A percentile compares a stretch with the other conserved stretches of the same genome.
Evolutionary conservation across 2,113 vertebrate species (phyloP).

Genomic region (Desmodus rotundus): DNA sequence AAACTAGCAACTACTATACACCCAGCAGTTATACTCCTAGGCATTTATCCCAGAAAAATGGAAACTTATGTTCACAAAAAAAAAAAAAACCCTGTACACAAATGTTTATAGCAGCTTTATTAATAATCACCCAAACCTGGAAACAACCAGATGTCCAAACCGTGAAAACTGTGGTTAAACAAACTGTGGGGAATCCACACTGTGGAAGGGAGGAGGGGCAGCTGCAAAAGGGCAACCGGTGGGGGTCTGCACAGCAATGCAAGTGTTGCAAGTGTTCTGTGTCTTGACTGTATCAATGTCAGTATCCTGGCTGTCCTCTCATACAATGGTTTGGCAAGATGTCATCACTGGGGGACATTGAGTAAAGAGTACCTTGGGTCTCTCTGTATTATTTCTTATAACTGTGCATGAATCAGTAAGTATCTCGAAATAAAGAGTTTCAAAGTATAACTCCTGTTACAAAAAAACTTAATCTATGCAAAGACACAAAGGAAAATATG

Average conservation of each 20-base stretch:
- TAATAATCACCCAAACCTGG: conserved; percentile 45
- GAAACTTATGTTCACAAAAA: conserved; percentile 28
- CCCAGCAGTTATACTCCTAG: conserved; percentile 9
- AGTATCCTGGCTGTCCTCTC: not conserved
- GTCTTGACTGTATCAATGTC: not conserved
- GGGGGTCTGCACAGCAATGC: too few relatives aligned
- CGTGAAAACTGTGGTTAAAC: not conserved
- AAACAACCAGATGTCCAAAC: conserved; percentile 20
- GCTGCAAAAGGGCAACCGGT: not conserved
- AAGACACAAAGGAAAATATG: not conserved
- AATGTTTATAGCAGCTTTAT: conserved; percentile 13
- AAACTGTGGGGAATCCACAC: not conserved
- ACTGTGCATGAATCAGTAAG: not conserved
- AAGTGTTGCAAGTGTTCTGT: not conserved
- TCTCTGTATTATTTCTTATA: not conserved
- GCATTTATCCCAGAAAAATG: conserved; percentile 43
- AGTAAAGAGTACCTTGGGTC: not conserved
- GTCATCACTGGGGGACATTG: not conserved
- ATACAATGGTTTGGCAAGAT: not conserved
- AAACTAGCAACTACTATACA: conserved; percentile 34
- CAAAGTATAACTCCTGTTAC: not conserved
- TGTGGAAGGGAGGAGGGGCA: not conserved
- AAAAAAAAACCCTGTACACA: not conserved
- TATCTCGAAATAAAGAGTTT: not conserved
- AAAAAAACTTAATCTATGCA: not conserved